These are phyloP conservation scores for Phaedon cochleariae DNA, from an alignment of 2,888 invertebrate species.

Conservation along the genomic window DNA sequence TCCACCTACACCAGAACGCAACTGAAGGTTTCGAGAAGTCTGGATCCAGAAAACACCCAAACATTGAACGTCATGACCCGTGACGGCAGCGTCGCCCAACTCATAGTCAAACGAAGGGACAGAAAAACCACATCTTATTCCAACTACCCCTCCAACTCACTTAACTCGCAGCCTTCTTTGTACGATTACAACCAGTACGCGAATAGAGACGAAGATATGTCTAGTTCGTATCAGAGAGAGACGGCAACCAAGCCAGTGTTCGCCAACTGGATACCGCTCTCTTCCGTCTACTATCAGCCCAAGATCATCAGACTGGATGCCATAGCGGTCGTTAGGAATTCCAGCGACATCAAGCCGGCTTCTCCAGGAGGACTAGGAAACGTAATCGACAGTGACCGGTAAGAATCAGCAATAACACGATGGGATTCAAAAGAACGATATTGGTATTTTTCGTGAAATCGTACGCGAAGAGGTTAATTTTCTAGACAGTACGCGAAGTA, in stretches of 20 bases:
- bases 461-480: too few relatives aligned
- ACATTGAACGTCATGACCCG: slow-evolving; percentile 80
- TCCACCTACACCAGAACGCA: slow-evolving; percentile 74
- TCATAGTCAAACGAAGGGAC: slow-evolving; percentile 78
- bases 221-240: neutral
- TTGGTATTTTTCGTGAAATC: too few relatives aligned
- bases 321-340: slow-evolving; percentile 54
- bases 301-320: slow-evolving; percentile 53
- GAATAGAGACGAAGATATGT: slow-evolving; percentile 20
- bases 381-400: slow-evolving; percentile 57
- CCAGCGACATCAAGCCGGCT: slow-evolving; percentile 45
- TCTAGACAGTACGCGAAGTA: too few relatives aligned
- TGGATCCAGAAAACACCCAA: slow-evolving; percentile 80
- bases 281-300: slow-evolving; percentile 55
- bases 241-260: slow-evolving; percentile 46
- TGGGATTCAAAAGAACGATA: too few relatives aligned
- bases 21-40: slow-evolving; percentile 78
- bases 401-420: slow-evolving; percentile 27
- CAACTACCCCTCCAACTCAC: slow-evolving; percentile 44
- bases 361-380: slow-evolving; percentile 48
- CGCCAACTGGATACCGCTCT: slow-evolving; percentile 60
- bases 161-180: slow-evolving; percentile 2
- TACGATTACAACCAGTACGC: slow-evolving; percentile 12
- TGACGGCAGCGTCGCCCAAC: slow-evolving; percentile 78
- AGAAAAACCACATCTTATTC: slow-evolving; percentile 58